Evolutionary conservation across 2,113 vertebrate species (phyloP), one percentile per base, ranked within the genome.

Genomic region (Myrmophylax atrothorax): DNA sequence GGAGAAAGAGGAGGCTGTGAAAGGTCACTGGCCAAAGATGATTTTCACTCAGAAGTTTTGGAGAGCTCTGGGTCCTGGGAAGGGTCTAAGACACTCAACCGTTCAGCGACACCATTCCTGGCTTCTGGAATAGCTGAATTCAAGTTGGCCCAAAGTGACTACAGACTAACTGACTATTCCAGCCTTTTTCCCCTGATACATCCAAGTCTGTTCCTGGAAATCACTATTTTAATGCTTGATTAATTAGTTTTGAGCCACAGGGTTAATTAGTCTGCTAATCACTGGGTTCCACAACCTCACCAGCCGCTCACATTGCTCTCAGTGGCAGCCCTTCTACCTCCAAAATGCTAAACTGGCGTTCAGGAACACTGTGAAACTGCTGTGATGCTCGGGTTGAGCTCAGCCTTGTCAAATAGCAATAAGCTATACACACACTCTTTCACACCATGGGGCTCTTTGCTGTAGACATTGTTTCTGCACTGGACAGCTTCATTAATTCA

Each of bases 241-340:
- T 97, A 97, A 97, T 95, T 67, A 97, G 47, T 93, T 92, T 90
- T 91, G 94, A 96, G 90, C 95, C 91, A 95, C 90, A n/a, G 88
- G 93, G 47, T 62, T 94, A 96, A 97, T 97, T 96, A 97, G 76
- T 66, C 72, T 94, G 89, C 44, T 96, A 96, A 97, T 97, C 60
- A 94, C 52, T 80, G 94, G 63, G 60, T 78, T 96, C 66, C 63
- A 89, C 77, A 68, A 72, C 31, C 24, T 96, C 87, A 83, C 79
- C 92, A 95, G 93, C 84, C 37, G 2, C 80, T 97, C n/a, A 22
- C 59, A 59, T 84, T 50, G 59, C 77, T 95, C 81, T 92, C 84
- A 87, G 12, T 58, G 95, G 81, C 91, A 89, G 49, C 53, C 38
- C 38, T 92, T 95, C 80, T 85, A 62, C 92, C 25, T 75, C 18